Evolutionary conservation across 1,140 invertebrate species (phyloP).

Genomic region (Papilio aristodemus): DNA sequence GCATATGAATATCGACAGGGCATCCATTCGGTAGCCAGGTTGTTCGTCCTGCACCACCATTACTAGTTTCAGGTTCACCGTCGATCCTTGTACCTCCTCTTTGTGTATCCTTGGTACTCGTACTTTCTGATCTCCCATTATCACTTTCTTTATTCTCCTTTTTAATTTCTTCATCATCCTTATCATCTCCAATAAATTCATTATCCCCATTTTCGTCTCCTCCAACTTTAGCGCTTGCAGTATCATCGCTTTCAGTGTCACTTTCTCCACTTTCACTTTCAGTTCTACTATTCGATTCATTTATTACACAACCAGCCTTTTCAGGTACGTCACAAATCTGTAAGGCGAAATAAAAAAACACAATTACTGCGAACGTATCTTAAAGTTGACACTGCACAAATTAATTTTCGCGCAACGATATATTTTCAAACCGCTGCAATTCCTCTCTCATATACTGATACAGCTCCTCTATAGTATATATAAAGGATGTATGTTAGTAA

Average conservation of each 20-base stretch:
- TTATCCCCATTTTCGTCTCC: too few species aligned
- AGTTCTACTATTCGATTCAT: neutral
- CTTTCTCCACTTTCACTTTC: neutral
- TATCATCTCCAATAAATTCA: too few species aligned
- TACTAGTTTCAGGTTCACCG: too few species aligned
- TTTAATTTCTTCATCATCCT: neutral
- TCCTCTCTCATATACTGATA: too few species aligned
- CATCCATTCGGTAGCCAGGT: slow-evolving; percentile 40
- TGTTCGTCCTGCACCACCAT: neutral
- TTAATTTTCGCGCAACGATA: too few species aligned
- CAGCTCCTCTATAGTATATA: too few species aligned
- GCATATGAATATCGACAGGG: slow-evolving; percentile 41
- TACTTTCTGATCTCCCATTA: neutral
- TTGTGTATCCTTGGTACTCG: neutral
- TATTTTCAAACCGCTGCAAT: too few species aligned
- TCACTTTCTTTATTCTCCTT: neutral
- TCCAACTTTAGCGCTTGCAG: too few species aligned
- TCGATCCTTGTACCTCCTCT: neutral
- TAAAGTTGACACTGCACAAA: too few species aligned
- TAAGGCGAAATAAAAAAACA: neutral
- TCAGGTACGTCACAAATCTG: slow-evolving; percentile 41
- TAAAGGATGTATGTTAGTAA: too few species aligned
- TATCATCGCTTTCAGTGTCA: neutral
- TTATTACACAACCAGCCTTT: neutral
- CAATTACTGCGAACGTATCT: neutral